phyloP scores from a whole-genome alignment of 2,888 invertebrate genomes.

The Cheilosia scutellata region DNA sequence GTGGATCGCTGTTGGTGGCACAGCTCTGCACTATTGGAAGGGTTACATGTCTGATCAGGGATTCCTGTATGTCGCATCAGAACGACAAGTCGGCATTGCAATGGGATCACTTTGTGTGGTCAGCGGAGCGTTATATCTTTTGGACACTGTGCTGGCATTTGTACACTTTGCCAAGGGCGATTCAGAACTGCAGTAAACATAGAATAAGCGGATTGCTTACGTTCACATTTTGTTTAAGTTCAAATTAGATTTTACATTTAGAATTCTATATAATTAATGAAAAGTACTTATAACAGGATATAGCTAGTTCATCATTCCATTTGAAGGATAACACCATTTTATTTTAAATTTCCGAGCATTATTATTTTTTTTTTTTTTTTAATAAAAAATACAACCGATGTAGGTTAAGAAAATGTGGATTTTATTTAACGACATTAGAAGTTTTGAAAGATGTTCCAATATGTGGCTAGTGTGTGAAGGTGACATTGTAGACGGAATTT shows the following conservation, averaged over 20 bases:
- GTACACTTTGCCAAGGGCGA: slow-evolving; percentile 89
- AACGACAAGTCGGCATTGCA: slow-evolving; percentile 92
- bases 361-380: slow-evolving; percentile 25
- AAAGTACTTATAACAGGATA: slow-evolving; percentile 8
- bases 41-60: slow-evolving; percentile 93
- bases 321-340: slow-evolving; percentile 8
- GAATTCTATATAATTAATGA: neutral
- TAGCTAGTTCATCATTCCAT: neutral
- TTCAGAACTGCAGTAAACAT: slow-evolving; percentile 77
- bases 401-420: slow-evolving; percentile 29
- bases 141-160: slow-evolving; percentile 92
- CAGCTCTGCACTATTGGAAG: slow-evolving; percentile 95
- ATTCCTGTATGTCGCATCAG: slow-evolving; percentile 89
- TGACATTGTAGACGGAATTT: neutral
- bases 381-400: slow-evolving; percentile 34
- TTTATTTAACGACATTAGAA: neutral
- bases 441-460: too few relatives aligned
- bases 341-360: slow-evolving; percentile 11
- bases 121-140: slow-evolving; percentile 90
- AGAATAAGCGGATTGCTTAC: slow-evolving; percentile 1
- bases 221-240: slow-evolving; percentile 55
- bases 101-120: slow-evolving; percentile 92
- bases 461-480: neutral
- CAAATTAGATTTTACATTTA: slow-evolving; percentile 65
- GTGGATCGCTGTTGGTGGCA: slow-evolving; percentile 94